Conservation (phyloP, 2,797 vertebrate species). For the Tadarida brasiliensis region DNA sequence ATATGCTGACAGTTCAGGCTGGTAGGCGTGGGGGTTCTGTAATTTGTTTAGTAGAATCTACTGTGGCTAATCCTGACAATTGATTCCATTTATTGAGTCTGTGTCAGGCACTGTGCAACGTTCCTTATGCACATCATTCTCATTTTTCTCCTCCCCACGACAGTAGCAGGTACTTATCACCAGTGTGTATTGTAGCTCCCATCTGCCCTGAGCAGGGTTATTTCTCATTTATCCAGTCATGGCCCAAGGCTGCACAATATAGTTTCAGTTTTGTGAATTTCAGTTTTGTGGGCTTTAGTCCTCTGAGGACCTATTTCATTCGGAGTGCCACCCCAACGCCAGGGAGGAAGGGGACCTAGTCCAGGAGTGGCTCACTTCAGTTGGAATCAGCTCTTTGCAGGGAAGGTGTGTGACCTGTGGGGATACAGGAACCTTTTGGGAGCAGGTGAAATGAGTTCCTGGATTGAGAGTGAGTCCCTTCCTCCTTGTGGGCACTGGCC, state of each 20-base stretch:
- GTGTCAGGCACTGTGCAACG: not conserved
- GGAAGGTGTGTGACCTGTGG: not conserved
- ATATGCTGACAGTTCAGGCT: constrained; percentile 8
- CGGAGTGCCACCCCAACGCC: not conserved
- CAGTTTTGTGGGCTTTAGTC: not conserved
- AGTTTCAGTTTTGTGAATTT: not conserved
- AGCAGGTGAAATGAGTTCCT: not conserved
- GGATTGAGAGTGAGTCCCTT: not conserved
- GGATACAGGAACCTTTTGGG: not conserved
- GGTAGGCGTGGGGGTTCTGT: not conserved
- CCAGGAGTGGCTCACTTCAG: not conserved
- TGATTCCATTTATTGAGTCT: not conserved
- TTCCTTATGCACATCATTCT: not conserved
- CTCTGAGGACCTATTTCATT: not conserved
- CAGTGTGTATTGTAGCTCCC: not conserved
- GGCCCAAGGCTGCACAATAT: not conserved
- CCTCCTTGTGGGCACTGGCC: not conserved
- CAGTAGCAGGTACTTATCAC: not conserved
- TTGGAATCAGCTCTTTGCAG: not conserved
- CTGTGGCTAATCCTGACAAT: not conserved
- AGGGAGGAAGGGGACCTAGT: not conserved
- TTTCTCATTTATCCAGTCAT: not conserved
- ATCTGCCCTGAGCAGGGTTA: not conserved
- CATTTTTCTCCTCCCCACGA: not conserved
- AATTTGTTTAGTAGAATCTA: constrained; percentile 14